These are phyloP conservation scores for Cryptops parisi DNA, from an alignment of 2,888 invertebrate species.

Conservation along the genomic window DNA sequence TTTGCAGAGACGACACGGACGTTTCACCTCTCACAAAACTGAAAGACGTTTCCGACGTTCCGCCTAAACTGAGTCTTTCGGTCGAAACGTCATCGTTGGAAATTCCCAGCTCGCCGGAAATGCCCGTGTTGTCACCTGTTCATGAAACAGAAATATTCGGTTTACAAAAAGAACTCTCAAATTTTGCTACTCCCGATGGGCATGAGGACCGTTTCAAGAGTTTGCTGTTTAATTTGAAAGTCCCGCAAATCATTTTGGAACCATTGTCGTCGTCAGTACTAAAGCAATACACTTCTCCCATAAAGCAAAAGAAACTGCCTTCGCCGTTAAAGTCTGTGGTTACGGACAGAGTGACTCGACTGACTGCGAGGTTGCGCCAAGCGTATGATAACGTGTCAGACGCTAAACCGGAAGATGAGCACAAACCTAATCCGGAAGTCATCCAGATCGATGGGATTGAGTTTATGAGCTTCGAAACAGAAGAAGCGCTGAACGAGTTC, in stretches of 20 bases:
- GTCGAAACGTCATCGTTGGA: not conserved
- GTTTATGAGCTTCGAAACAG: constrained; percentile 22
- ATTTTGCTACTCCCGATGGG: not conserved
- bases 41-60: not conserved
- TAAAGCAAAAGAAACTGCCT: not conserved
- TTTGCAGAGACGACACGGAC: not conserved
- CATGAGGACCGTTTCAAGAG: not conserved
- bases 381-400: not conserved
- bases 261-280: not conserved
- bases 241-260: constrained; percentile 3
- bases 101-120: constrained; percentile 7
- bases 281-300: not conserved
- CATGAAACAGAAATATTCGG: not conserved
- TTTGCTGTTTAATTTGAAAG: not conserved
- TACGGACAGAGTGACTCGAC: not conserved
- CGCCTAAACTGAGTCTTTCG: not conserved
- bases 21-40: not conserved
- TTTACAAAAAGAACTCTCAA: not conserved
- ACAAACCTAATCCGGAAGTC: constrained; percentile 17
- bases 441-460: constrained; percentile 23
- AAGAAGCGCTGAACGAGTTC: constrained; percentile 19
- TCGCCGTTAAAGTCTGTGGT: not conserved
- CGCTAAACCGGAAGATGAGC: not conserved
- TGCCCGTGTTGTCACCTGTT: constrained; percentile 11
- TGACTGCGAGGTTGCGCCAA: not conserved